Evolutionary conservation across 2,797 vertebrate species (phyloP).

Genomic region (Gambusia yucatana): DNA sequence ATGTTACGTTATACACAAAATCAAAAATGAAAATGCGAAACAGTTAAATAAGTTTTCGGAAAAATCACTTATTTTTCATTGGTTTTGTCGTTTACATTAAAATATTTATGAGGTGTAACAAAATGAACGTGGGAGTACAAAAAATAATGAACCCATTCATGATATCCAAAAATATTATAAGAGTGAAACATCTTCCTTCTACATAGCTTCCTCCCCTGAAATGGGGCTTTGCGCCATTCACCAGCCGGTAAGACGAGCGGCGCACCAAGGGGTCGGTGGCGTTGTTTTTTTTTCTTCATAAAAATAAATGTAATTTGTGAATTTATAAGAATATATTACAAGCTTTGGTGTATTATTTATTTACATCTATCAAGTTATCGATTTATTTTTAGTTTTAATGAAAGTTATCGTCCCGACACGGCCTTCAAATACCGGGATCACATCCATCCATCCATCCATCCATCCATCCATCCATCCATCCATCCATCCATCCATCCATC

Average conservation of each 20-base stretch:
- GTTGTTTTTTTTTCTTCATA: not conserved
- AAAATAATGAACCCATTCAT: not conserved
- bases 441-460: no score
- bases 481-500: no score
- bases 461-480: no score
- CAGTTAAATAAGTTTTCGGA: not conserved
- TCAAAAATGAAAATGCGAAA: no score
- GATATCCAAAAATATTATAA: accelerated
- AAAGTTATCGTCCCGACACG: not conserved
- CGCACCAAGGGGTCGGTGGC: not conserved
- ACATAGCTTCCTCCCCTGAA: constrained; percentile 8
- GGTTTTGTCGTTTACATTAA: not conserved
- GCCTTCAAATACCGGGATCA: not conserved
- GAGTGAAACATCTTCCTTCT: constrained; percentile 32
- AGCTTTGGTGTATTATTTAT: not conserved
- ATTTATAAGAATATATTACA: not conserved
- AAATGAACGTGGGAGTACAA: not conserved
- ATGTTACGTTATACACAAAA: not conserved
- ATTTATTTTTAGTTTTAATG: not conserved
- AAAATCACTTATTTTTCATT: not conserved
- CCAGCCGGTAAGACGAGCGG: not conserved
- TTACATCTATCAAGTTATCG: not conserved
- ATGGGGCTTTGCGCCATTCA: not conserved
- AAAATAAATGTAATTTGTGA: not conserved
- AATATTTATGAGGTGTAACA: not conserved